Evolutionary conservation across 30 jellyfish, hydroid and myxozoan species (phyloP).

Genomic region (Mastigias papua): DNA sequence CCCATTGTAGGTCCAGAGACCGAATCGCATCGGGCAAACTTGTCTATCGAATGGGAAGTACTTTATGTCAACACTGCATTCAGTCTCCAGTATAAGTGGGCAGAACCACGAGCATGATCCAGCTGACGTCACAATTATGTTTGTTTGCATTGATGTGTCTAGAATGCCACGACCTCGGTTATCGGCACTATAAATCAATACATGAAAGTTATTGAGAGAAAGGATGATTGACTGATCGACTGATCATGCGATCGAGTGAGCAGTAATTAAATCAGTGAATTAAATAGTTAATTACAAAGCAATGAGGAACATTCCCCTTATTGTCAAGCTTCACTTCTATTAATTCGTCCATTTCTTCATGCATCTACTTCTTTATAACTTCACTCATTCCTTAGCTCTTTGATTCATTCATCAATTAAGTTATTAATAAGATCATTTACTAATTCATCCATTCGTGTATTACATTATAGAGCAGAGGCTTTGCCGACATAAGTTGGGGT

Average conservation of each 20-base stretch:
- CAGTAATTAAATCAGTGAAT: not conserved
- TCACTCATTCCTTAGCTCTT: not conserved
- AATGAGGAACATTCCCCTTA: too few relatives aligned
- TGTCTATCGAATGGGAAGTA: constrained; percentile 92
- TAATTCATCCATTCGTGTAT: not conserved
- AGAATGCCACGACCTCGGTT: constrained; percentile 77
- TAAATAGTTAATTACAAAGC: not conserved
- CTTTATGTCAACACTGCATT: constrained; percentile 78
- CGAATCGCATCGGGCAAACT: constrained; percentile 85
- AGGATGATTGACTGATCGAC: not conserved
- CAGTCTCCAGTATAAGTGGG: constrained; percentile 80
- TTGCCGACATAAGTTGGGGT: too few relatives aligned
- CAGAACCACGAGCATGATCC: constrained; percentile 86
- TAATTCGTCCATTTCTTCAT: too few relatives aligned
- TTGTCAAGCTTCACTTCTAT: too few relatives aligned
- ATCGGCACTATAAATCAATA: constrained; percentile 73
- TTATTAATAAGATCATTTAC: not conserved
- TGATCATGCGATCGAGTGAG: not conserved
- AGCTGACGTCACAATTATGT: constrained; percentile 36
- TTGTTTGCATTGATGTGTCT: constrained; percentile 76
- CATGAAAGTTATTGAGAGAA: too few relatives aligned
- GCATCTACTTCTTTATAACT: too few relatives aligned
- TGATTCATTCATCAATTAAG: not conserved
- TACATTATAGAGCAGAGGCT: too few relatives aligned
- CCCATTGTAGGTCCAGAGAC: constrained; percentile 88